phyloP scores from a whole-genome alignment of 1,140 invertebrate genomes.

The Cyrtorhinus lividipennis region DNA sequence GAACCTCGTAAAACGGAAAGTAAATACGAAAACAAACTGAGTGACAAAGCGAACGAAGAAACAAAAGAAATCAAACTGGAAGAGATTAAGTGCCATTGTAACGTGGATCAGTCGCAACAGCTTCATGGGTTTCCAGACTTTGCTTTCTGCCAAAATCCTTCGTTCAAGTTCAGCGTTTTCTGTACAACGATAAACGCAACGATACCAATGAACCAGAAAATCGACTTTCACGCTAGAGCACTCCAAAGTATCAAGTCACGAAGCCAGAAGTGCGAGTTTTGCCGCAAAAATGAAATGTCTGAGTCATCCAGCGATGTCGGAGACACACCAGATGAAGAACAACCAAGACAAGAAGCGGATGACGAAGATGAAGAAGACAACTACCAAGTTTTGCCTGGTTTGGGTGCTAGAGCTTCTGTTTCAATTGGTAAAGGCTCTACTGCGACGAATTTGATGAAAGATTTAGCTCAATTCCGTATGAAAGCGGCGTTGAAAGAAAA shows the following conservation, averaged over 20 bases:
- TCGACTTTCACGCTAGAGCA: conserved; percentile 12
- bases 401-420: too few relatives aligned
- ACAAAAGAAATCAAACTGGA: neutral
- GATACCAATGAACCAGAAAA: conserved; percentile 13
- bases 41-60: neutral
- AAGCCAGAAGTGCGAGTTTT: conserved; percentile 11
- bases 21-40: neutral
- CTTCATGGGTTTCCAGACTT: neutral
- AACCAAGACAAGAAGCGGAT: neutral
- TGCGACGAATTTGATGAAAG: neutral
- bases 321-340: neutral
- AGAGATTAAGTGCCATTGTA: neutral
- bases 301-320: neutral
- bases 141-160: conserved; percentile 11
- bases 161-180: conserved; percentile 14
- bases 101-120: neutral
- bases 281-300: neutral
- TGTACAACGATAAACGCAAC: conserved; percentile 7
- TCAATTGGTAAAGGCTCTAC: too few relatives aligned
- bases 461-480: neutral
- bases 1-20: neutral
- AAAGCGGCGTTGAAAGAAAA: neutral
- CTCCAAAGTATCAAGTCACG: conserved; percentile 7
- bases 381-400: too few relatives aligned
- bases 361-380: too few relatives aligned